A percentile compares a stretch with the other conserved stretches of the same genome.
phyloP scores from a whole-genome alignment of 2,113 vertebrate genomes.

The Fulica atra region DNA sequence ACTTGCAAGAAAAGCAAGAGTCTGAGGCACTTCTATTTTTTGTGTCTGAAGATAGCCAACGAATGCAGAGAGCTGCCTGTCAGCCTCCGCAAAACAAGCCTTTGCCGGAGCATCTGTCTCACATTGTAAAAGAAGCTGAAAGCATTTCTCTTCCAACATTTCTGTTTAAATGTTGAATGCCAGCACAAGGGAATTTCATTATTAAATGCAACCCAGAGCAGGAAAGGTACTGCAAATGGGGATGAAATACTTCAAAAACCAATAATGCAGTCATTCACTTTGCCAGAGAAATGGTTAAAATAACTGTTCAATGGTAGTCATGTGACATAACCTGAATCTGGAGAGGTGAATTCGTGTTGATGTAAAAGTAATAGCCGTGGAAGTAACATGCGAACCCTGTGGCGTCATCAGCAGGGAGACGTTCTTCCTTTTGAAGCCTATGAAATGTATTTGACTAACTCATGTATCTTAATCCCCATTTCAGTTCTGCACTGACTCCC shows the following conservation, averaged over 20 bases:
- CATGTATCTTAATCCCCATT: background rate
- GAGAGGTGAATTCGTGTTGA: background rate
- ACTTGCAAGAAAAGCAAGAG: background rate
- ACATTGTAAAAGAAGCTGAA: background rate
- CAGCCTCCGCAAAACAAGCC: background rate
- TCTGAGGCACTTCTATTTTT: background rate
- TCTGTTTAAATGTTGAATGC: background rate
- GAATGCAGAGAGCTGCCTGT: background rate
- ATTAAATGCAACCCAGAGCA: background rate
- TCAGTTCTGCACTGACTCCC: background rate
- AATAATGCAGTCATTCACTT: background rate
- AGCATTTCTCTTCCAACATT: background rate
- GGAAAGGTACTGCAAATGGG: background rate
- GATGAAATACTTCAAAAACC: background rate
- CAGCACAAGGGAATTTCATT: background rate
- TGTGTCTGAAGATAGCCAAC: background rate
- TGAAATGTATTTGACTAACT: background rate
- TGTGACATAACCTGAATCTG: background rate
- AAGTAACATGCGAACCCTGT: background rate
- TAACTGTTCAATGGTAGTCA: background rate
- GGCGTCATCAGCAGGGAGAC: background rate
- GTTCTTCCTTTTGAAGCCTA: background rate
- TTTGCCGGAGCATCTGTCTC: background rate
- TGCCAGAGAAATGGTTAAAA: background rate
- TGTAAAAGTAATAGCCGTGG: background rate